Evolutionary conservation across 1,140 invertebrate species (phyloP).

Genomic region (Halyomorpha halys): DNA sequence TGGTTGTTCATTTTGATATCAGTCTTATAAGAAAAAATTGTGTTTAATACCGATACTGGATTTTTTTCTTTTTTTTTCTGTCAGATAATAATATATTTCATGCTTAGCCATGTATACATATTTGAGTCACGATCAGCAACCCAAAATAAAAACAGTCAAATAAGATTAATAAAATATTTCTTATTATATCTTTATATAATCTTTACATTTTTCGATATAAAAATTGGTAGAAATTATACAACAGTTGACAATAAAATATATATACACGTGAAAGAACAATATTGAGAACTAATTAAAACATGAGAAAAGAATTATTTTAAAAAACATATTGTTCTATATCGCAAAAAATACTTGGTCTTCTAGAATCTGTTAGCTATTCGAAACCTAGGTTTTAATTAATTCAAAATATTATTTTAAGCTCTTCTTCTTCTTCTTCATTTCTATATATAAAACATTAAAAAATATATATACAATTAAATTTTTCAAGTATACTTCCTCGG

Average conservation of each 20-base stretch:
- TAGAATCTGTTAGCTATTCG: not conserved
- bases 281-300: constrained; percentile 18
- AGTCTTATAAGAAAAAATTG: too few relatives aligned
- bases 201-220: constrained; percentile 10
- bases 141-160: constrained; percentile 4
- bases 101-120: constrained; percentile 2
- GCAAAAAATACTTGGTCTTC: not conserved
- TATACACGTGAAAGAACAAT: constrained; percentile 3
- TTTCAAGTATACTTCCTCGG: not conserved
- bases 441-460: constrained; percentile 17
- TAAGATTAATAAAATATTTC: constrained; percentile 14
- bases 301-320: not conserved
- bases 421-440: constrained; percentile 1
- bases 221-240: constrained; percentile 17
- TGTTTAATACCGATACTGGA: too few relatives aligned
- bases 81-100: not conserved
- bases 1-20: too few relatives aligned
- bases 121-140: too few relatives aligned
- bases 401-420: constrained; percentile 18
- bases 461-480: constrained; percentile 15
- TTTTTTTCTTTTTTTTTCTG: not conserved
- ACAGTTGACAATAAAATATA: constrained; percentile 1
- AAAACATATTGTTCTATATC: not conserved
- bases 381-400: constrained; percentile 16
- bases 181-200: constrained; percentile 5